Conservation (phyloP, 53 echinoderm and acorn worm genomes). For the Paelopatides confundens region DNA sequence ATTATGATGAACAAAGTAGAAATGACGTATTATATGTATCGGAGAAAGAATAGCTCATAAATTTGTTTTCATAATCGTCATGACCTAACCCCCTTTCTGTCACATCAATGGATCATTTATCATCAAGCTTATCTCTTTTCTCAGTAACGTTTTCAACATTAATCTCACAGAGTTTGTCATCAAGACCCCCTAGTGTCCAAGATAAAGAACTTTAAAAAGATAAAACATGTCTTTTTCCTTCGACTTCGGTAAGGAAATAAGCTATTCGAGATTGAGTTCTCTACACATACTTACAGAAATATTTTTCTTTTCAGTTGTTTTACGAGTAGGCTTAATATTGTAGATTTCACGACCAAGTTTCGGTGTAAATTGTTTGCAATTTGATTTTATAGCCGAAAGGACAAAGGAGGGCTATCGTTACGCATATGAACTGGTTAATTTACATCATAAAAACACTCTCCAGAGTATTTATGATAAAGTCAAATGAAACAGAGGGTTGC, state of each 20-base stretch:
- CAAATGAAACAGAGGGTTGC: no score
- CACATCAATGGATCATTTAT: not conserved
- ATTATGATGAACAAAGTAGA: no score
- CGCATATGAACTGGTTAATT: not conserved
- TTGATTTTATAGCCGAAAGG: conserved; percentile 12
- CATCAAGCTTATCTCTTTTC: not conserved
- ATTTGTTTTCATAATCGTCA: not conserved
- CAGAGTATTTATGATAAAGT: not conserved
- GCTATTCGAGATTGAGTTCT: no score
- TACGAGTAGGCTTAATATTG: conserved; percentile 1
- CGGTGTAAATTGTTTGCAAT: not conserved
- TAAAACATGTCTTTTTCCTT: no score
- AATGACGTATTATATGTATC: no score
- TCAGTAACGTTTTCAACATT: not conserved
- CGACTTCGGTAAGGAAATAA: no score
- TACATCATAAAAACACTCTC: conserved; percentile 15
- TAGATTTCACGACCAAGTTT: not conserved
- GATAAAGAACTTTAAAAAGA: not conserved
- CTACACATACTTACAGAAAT: no score
- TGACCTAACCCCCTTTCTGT: conserved; percentile 1
- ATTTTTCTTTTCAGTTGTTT: not conserved
- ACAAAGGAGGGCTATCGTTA: not conserved
- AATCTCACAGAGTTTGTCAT: not conserved
- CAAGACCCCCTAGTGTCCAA: not conserved
- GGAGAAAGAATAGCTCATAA: not conserved